Percentiles rank a stretch among this genome's conserved stretches.
Evolutionary conservation across 1,140 invertebrate genomes (phyloP).

Genomic region (Calycopis cecrops): DNA sequence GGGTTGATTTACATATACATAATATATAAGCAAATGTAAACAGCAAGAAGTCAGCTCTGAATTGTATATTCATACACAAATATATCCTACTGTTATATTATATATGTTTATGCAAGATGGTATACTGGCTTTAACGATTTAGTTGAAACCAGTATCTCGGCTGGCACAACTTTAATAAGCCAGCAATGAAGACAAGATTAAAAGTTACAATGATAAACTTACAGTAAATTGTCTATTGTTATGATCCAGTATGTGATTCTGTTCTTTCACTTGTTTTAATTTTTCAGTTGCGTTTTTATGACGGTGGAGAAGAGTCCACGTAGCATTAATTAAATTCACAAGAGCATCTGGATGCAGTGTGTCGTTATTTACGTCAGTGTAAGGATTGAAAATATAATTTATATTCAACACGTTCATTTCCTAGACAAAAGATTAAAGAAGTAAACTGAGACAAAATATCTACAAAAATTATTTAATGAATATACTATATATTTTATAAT

Average conservation of each 20-base stretch:
- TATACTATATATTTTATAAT: slow-evolving; percentile 11
- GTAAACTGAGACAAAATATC: slow-evolving; percentile 8
- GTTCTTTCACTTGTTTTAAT: slow-evolving; percentile 39
- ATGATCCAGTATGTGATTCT: slow-evolving; percentile 52
- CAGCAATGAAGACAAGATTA: too few species aligned
- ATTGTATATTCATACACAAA: too few species aligned
- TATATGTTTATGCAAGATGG: too few species aligned
- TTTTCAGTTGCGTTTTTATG: slow-evolving; percentile 51
- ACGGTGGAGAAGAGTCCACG: slow-evolving; percentile 51
- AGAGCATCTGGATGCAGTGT: slow-evolving; percentile 43
- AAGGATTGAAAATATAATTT: slow-evolving; percentile 56
- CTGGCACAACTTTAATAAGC: too few species aligned
- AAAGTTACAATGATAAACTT: slow-evolving; percentile 20
- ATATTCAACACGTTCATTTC: slow-evolving; percentile 56
- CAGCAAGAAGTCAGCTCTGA: too few species aligned
- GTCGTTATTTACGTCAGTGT: slow-evolving; percentile 44
- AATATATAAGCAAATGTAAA: too few species aligned
- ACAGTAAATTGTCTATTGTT: slow-evolving; percentile 56
- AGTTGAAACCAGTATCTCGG: too few species aligned
- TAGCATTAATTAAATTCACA: slow-evolving; percentile 50
- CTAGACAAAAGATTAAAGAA: slow-evolving; percentile 32
- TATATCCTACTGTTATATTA: too few species aligned
- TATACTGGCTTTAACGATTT: too few species aligned
- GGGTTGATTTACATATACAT: too few species aligned
- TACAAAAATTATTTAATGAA: slow-evolving; percentile 17